Base-by-base conservation (phyloP, 1,140 invertebrate species). In the Lepidurus couesii region DNA sequence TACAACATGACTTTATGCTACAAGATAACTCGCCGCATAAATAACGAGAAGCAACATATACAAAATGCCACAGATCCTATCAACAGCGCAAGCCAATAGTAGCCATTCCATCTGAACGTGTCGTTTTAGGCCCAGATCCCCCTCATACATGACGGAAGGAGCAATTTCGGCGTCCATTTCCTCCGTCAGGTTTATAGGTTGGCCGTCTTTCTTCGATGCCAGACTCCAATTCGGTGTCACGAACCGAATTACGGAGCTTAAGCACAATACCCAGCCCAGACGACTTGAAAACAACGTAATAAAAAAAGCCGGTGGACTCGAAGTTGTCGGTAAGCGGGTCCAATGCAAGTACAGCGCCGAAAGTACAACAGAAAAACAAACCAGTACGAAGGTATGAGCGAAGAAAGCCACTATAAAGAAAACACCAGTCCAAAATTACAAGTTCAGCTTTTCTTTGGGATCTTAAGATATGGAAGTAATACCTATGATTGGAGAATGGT, bases 401-500 rank as follows among this genome's bases (percentile, higher is more conserved):
- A 65, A 65, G 13, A 65, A 65, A 65, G 53, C 21, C 6, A 65
- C 53, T 65, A 65, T 65, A 16, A 65, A 13, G 53, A 16, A 65
- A 21, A 65, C 9, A 65, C 5, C 16, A 65, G 16, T 11, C 2
- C 45, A 47, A 47, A 47, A 47, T 47, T 2, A 9, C 16, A 47
- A 47, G 6, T 34, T 34, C 34, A 34, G 34, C 34, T 34, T 34
- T 34, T 34, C 34, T 34, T 34, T 34, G 2, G 34, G 34, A 34
- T 34, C 2, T 34, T 34, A 3, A 34, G 34, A 34, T 34, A 34
- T 34, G 34, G 34, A 34, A 34, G 34, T 34, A 34, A 34, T 65
- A 92, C 90, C 89, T 76, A 92, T 87, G 42, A 91, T 84, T n/a
- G 91, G 91, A 74, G 90, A 87, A 80, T 89, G 88, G 5, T 86